These are phyloP conservation scores for Labeo catla DNA, from an alignment of 2,113 vertebrate species.

Conservation along the genomic window DNA sequence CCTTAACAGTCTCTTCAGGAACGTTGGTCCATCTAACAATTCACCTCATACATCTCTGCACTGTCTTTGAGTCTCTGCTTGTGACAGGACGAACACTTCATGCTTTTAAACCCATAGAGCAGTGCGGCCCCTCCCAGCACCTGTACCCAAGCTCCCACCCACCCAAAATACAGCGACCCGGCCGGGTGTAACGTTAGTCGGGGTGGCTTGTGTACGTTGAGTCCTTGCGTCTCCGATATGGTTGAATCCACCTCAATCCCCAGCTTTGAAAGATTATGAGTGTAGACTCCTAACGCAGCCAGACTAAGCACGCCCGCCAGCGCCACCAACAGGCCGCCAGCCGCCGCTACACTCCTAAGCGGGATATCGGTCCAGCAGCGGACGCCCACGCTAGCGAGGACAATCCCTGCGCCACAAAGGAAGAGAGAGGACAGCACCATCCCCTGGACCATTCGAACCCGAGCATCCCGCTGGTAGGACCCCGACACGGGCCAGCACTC, in stretches of 20 bases:
- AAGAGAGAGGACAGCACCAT: constrained; percentile 76
- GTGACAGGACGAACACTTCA: constrained; percentile 62
- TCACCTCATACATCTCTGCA: constrained; percentile 73
- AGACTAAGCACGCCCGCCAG: constrained; percentile 74
- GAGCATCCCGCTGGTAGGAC: constrained; percentile 69
- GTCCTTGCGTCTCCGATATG: constrained; percentile 29
- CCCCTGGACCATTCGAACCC: constrained; percentile 71
- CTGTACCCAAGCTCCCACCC: constrained; percentile 77
- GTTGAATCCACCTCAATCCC: constrained; percentile 58
- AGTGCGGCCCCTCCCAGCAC: constrained; percentile 74
- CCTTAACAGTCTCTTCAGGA: background rate
- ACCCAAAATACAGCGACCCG: constrained; percentile 79
- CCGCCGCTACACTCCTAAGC: constrained; percentile 72
- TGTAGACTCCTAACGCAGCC: constrained; percentile 73
- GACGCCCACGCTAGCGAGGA: constrained; percentile 77
- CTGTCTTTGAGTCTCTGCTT: constrained; percentile 63
- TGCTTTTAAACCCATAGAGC: constrained; percentile 72
- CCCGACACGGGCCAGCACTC: constrained; percentile 79
- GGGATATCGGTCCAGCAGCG: constrained; percentile 80
- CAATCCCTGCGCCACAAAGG: constrained; percentile 76
- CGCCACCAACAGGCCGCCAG: constrained; percentile 75
- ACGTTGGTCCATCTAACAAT: constrained; percentile 62
- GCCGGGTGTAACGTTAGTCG: constrained; percentile 67
- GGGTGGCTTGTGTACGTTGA: constrained; percentile 56
- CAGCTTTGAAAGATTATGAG: constrained; percentile 69